Percentiles rank a stretch among this genome's conserved stretches.
These are phyloP conservation scores for Spodoptera exigua DNA, from an alignment of 2,888 invertebrate genomes.

Conservation along the genomic window DNA sequence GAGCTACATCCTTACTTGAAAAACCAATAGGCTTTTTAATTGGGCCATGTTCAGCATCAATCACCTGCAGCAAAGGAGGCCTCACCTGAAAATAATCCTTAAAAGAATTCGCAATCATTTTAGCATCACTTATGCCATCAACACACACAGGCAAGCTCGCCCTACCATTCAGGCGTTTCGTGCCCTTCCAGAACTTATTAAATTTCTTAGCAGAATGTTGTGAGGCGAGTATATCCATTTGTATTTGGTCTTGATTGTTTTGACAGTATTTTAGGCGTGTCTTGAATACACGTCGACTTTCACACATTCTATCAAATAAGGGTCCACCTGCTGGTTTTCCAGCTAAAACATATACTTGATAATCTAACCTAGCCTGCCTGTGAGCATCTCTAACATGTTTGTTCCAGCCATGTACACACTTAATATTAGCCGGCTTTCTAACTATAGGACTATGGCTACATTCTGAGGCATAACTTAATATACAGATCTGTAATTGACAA, in stretches of 20 bases:
- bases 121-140: background rate
- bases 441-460: background rate
- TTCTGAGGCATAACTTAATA: background rate
- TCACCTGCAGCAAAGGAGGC: background rate
- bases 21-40: background rate
- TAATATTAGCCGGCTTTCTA: background rate
- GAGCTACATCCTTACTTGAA: conserved; percentile 4
- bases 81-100: conserved; percentile 1
- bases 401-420: conserved; percentile 4
- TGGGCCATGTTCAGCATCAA: background rate
- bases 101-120: background rate
- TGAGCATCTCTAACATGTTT: conserved; percentile 1
- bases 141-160: background rate
- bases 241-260: background rate
- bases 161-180: background rate
- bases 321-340: conserved; percentile 5
- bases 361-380: conserved; percentile 5
- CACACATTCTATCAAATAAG: conserved; percentile 4
- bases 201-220: conserved; percentile 1
- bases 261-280: conserved; percentile 1
- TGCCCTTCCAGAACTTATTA: conserved; percentile 5
- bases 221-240: background rate
- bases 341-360: background rate
- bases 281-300: background rate
- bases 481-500: too few species aligned